phyloP scores from a whole-genome alignment of 2,113 vertebrate species.

The Dipodomys spectabilis region DNA sequence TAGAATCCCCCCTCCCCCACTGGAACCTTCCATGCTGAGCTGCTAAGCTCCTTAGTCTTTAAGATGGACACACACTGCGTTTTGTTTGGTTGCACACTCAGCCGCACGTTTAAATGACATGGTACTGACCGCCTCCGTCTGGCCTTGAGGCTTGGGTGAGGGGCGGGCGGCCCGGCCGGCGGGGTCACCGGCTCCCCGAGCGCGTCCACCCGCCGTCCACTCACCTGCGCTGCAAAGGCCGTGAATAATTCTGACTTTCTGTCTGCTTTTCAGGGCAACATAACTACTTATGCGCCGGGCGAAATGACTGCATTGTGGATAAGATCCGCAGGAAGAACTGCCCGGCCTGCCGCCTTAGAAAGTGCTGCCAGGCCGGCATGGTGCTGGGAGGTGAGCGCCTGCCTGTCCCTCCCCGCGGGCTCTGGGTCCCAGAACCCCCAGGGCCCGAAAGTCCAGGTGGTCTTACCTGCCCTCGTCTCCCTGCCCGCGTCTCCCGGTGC shows the following conservation, averaged over 20 bases:
- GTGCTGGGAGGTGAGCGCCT: conserved; percentile 95
- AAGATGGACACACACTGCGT: not conserved
- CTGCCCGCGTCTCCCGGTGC: not conserved
- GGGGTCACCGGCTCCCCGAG: too few relatives aligned
- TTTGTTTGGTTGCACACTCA: not conserved
- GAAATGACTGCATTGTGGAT: conserved; percentile 99
- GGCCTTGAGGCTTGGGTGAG: not conserved
- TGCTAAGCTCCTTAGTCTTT: not conserved
- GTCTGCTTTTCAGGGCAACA: conserved; percentile 92
- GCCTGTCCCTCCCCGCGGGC: not conserved
- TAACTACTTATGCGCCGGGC: conserved; percentile 98
- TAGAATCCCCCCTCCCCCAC: not conserved
- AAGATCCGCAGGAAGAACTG: conserved; percentile 99
- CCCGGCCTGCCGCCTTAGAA: conserved; percentile 96
- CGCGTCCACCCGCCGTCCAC: too few relatives aligned
- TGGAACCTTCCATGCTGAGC: not conserved
- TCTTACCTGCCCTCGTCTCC: not conserved
- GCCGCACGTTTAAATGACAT: not conserved
- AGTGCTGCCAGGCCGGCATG: conserved; percentile 99
- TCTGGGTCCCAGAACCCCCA: not conserved
- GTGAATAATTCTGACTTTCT: conserved; percentile 16
- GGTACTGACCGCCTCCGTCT: not conserved
- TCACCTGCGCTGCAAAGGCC: not conserved
- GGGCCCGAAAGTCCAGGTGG: not conserved
- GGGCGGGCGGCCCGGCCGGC: too few relatives aligned